phyloP scores from a whole-genome alignment of 2,113 vertebrate species.

The Isurus oxyrinchus region DNA sequence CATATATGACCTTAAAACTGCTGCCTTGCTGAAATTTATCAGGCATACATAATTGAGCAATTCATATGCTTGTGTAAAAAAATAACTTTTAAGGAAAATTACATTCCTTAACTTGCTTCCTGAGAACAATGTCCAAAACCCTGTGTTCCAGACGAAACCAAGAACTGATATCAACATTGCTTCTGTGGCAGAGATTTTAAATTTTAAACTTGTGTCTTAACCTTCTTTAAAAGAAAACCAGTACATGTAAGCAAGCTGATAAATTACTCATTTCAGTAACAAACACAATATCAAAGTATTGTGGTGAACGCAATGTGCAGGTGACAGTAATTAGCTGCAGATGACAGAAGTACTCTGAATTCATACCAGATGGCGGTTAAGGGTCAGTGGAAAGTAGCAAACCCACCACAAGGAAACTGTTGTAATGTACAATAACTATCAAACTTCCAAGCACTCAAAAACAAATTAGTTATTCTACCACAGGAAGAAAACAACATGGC shows the following conservation, averaged over 20 bases:
- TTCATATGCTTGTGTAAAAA: neutral
- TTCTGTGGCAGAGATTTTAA: slow-evolving; percentile 29
- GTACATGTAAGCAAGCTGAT: slow-evolving; percentile 48
- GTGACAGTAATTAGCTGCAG: slow-evolving; percentile 86
- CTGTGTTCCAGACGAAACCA: neutral
- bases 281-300: slow-evolving; percentile 52
- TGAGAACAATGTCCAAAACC: neutral
- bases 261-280: slow-evolving; percentile 48
- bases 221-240: slow-evolving; percentile 47
- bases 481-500: slow-evolving; percentile 46
- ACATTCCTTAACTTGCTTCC: slow-evolving; percentile 37
- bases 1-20: slow-evolving; percentile 51
- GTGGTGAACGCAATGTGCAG: slow-evolving; percentile 63
- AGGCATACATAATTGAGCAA: slow-evolving; percentile 38
- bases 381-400: slow-evolving; percentile 66
- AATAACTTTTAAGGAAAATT: slow-evolving; percentile 28
- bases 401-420: slow-evolving; percentile 50
- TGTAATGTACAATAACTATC: slow-evolving; percentile 46
- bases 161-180: slow-evolving; percentile 37
- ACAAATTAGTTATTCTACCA: slow-evolving; percentile 48
- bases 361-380: slow-evolving; percentile 75
- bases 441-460: slow-evolving; percentile 47
- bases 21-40: slow-evolving; percentile 50
- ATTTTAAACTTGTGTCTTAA: slow-evolving; percentile 39
- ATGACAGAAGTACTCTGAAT: slow-evolving; percentile 72